A percentile compares a stretch with the other conserved stretches of the same genome.
Conservation (phyloP, 2,113 vertebrate genomes). For the Sprattus sprattus region DNA sequence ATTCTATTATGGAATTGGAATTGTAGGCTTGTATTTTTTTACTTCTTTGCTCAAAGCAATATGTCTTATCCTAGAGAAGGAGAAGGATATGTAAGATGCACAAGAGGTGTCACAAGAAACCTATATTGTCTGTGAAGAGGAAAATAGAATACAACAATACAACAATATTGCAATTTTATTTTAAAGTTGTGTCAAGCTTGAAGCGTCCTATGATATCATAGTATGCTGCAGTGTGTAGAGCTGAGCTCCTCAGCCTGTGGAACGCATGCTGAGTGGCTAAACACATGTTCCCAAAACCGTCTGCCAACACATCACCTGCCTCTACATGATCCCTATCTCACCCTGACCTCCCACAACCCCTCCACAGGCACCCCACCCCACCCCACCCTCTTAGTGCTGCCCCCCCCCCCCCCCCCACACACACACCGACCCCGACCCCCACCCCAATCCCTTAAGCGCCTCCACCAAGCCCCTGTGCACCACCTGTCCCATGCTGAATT, state of each 20-base stretch:
- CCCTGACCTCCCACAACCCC: neutral
- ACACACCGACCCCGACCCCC: neutral
- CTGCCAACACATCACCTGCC: conserved; percentile 40
- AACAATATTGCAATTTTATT: neutral
- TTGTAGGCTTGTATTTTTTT: neutral
- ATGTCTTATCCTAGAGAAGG: neutral
- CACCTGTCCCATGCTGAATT: neutral
- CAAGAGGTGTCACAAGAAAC: neutral
- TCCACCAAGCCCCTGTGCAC: neutral
- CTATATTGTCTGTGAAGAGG: neutral
- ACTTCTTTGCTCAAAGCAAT: neutral
- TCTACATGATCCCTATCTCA: conserved; percentile 27
- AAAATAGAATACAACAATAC: neutral
- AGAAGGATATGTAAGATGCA: neutral
- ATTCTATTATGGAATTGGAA: neutral
- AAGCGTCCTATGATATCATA: no score
- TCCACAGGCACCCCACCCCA: neutral
- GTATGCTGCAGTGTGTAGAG: neutral
- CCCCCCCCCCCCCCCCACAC: neutral
- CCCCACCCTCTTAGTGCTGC: neutral
- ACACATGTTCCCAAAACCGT: conserved; percentile 24
- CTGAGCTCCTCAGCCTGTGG: conserved; percentile 7
- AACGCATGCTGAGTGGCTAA: conserved; percentile 28
- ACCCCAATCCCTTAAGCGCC: neutral
- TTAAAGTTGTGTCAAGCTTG: neutral